phyloP scores from a whole-genome alignment of 2,797 vertebrate species.

The Spheniscus humboldti region DNA sequence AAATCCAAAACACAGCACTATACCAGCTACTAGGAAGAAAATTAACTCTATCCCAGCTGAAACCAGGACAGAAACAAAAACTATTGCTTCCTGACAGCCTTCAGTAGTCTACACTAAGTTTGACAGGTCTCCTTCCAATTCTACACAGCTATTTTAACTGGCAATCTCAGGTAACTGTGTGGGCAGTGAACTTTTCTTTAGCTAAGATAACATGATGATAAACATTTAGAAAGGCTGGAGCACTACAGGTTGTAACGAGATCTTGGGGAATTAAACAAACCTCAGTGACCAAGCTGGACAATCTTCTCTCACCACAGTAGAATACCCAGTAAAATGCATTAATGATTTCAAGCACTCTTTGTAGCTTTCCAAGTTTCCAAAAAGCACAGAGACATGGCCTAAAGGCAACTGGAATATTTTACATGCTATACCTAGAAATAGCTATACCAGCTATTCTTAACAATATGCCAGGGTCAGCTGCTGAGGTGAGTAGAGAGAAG shows the following conservation, averaged over 20 bases:
- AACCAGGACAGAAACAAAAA: neutral
- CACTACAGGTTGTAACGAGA: neutral
- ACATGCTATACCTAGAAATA: neutral
- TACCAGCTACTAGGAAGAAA: no score
- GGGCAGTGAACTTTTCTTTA: neutral
- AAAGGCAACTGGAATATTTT: neutral
- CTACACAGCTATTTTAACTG: neutral
- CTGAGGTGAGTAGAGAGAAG: neutral
- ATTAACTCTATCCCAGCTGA: no score
- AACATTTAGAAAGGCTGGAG: neutral
- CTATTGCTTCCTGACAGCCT: neutral
- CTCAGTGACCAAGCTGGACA: neutral
- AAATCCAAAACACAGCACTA: no score
- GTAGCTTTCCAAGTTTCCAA: neutral
- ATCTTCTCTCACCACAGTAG: neutral
- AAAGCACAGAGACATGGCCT: neutral
- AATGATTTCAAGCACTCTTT: neutral
- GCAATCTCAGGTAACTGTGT: neutral
- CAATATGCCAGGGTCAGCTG: constrained; percentile 38
- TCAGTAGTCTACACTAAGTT: neutral
- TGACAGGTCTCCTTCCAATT: neutral
- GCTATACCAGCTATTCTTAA: constrained; percentile 31
- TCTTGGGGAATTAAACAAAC: neutral
- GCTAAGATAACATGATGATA: neutral
- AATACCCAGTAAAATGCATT: neutral